Base-by-base conservation (phyloP, 1,140 invertebrate genomes). In the Anastrepha ludens region DNA sequence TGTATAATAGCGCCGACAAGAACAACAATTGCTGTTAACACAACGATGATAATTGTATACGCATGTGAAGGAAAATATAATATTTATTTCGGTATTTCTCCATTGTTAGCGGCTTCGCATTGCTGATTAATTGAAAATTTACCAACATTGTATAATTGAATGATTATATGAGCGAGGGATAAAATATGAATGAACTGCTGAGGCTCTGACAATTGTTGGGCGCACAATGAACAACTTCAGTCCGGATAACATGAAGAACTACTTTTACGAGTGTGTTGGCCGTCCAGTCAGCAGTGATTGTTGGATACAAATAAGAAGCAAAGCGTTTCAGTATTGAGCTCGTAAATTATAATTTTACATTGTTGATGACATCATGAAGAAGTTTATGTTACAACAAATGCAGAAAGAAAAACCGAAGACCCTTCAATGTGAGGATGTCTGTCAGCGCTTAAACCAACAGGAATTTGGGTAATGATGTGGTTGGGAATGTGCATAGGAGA, bases 91-190 rank as follows among this genome's bases (percentile, higher is more conserved):
- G 6, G 39, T 74, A 74, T n/a, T 17, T 11, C 39, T 74, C 17
- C 41, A 8, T 70, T 70, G 11, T 70, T 39, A 44, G 4, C 29
- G 64, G 67, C 67, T 70, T 47, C 17, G 44, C 13, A 17, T 17
- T 47, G 39, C 39, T 47, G 67, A 74, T 74, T 74, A 74, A 74
- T 74, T 74, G 67, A 74, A 74, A 74, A 74, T 74, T 47, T 8
- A 47, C 67, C 67, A 74, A 74, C 39, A 41, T 74, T 74, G 41
- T 74, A 41, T 74, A 74, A 74, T 74, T 74, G 67, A 74, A 74
- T 74, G 39, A 74, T 74, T 74, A 74, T 44, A 74, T 70, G 67
- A 44, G 44, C 39, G 67, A 39, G 29, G 41, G 39, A 62, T 62
- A 29, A 70, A 70, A 5, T 29, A 41, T 44, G 13, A 70, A 65